Conservation (phyloP, 2,888 invertebrate genomes). For the Neoascia interrupta region DNA sequence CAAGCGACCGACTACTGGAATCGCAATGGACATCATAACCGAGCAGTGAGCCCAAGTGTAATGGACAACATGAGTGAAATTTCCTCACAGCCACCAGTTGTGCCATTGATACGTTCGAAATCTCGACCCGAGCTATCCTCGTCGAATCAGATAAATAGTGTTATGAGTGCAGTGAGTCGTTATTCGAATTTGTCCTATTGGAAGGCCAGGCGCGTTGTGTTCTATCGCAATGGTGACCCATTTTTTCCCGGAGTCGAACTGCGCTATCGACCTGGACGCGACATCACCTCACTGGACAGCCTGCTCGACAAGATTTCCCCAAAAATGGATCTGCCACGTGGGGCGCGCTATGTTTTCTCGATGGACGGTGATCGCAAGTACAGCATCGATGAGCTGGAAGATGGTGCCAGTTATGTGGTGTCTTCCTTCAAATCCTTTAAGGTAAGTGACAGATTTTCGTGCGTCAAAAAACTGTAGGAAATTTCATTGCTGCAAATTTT, state of each 20-base stretch:
- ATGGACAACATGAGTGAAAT: slow-evolving; percentile 83
- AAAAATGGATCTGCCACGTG: slow-evolving; percentile 91
- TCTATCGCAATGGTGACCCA: slow-evolving; percentile 96
- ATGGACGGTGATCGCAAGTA: slow-evolving; percentile 94
- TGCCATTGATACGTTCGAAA: slow-evolving; percentile 78
- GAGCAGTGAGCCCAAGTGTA: slow-evolving; percentile 75
- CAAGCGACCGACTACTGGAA: slow-evolving; percentile 73
- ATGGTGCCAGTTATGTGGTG: slow-evolving; percentile 95
- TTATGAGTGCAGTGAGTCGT: slow-evolving; percentile 81
- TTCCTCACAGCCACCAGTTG: slow-evolving; percentile 80
- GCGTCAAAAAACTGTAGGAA: background rate
- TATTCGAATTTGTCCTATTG: slow-evolving; percentile 92
- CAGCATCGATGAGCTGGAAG: slow-evolving; percentile 91
- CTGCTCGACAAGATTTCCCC: slow-evolving; percentile 92
- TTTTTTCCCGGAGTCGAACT: slow-evolving; percentile 94
- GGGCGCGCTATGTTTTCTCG: slow-evolving; percentile 94
- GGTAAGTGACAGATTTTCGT: slow-evolving; percentile 83
- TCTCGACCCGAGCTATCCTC: slow-evolving; percentile 78
- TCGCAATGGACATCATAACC: slow-evolving; percentile 70
- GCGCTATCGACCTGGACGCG: slow-evolving; percentile 92
- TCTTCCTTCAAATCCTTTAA: slow-evolving; percentile 95
- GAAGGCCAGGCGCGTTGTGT: slow-evolving; percentile 92
- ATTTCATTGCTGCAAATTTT: background rate
- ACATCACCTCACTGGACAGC: slow-evolving; percentile 91
- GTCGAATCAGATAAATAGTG: slow-evolving; percentile 73